Conservation (phyloP, 2,113 vertebrate species). For the Nyctibius bracteatus region DNA sequence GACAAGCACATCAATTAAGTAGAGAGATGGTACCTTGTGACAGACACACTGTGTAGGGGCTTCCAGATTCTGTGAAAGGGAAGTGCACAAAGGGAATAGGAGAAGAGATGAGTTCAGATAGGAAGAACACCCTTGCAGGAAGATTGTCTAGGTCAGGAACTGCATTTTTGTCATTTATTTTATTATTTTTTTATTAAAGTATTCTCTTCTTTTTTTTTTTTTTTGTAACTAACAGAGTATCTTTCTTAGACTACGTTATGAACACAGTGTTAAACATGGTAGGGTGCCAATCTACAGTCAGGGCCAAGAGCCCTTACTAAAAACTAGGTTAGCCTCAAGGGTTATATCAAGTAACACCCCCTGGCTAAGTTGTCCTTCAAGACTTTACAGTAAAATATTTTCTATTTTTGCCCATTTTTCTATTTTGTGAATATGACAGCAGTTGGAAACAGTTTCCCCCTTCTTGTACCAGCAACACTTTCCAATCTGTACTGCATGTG, state of each 20-base stretch:
- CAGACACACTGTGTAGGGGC: not conserved
- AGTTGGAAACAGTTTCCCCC: not conserved
- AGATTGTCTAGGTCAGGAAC: not conserved
- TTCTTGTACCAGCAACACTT: not conserved
- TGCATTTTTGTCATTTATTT: not conserved
- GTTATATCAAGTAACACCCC: not conserved
- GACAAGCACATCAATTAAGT: not conserved
- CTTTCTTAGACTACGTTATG: not conserved
- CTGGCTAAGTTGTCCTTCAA: not conserved
- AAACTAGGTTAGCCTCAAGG: not conserved
- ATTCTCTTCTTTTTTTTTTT: not conserved
- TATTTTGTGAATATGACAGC: not conserved
- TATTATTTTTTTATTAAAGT: not conserved
- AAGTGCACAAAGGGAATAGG: not conserved
- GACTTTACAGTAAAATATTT: not conserved
- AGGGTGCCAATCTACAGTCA: not conserved
- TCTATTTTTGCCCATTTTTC: not conserved
- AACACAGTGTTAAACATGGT: not conserved
- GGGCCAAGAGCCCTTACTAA: not conserved
- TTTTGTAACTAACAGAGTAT: not conserved
- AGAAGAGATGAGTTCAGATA: not conserved
- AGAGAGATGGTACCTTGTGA: not conserved
- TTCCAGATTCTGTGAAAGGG: not conserved
- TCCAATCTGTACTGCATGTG: not conserved
- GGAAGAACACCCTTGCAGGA: not conserved